A percentile compares a stretch with the other conserved stretches of the same genome.
Conservation (phyloP, 2,888 invertebrate genomes). For the Nasonia oneida region DNA sequence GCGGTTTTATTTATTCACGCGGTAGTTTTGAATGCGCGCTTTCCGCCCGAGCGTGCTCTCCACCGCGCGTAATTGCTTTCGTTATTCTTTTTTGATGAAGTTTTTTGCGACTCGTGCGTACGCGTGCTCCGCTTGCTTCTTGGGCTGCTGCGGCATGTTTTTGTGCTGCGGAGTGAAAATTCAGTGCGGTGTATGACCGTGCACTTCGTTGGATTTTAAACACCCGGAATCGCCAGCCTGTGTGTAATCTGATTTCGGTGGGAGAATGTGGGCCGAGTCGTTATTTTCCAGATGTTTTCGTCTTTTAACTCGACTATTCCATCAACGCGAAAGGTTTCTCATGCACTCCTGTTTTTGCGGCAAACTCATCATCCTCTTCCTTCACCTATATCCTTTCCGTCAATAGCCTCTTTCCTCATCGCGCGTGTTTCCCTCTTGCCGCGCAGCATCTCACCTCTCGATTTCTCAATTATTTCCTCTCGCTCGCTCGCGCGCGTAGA, state of each 20-base stretch:
- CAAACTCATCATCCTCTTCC: background rate
- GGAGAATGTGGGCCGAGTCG: background rate
- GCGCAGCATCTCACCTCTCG: background rate
- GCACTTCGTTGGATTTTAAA: background rate
- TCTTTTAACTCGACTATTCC: too few species aligned
- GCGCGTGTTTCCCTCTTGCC: background rate
- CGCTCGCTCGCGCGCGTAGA: background rate
- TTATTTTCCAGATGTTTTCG: background rate
- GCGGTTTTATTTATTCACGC: slow-evolving; percentile 4
- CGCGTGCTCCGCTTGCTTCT: too few species aligned
- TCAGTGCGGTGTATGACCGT: background rate
- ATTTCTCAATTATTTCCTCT: slow-evolving; percentile 41
- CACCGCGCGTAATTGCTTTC: background rate
- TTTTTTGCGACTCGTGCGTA: background rate
- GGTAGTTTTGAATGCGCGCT: background rate
- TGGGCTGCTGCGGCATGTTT: too few species aligned
- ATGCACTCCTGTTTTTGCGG: background rate
- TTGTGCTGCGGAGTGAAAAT: too few species aligned
- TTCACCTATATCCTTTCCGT: background rate
- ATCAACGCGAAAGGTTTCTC: background rate
- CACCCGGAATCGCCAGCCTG: too few species aligned
- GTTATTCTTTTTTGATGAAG: slow-evolving; percentile 8
- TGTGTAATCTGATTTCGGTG: background rate
- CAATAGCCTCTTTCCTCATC: slow-evolving; percentile 13
- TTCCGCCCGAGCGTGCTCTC: background rate